A percentile compares a stretch with the other conserved stretches of the same genome.
These are phyloP conservation scores for Micronycteris hirsuta DNA, from an alignment of 2,113 vertebrate species.

Conservation along the genomic window DNA sequence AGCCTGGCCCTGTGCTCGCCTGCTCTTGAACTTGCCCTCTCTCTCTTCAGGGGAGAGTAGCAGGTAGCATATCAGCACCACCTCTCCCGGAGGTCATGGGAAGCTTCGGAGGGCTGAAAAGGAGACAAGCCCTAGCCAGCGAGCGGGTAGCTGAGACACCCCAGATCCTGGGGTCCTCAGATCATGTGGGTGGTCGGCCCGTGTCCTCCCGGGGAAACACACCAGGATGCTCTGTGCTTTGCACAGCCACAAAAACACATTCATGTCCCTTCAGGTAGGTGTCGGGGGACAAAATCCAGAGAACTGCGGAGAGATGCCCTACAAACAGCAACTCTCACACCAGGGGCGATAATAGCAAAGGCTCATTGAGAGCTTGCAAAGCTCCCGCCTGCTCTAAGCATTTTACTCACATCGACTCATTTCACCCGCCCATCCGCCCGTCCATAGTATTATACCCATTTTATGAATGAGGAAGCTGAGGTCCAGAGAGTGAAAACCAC, in stretches of 20 bases:
- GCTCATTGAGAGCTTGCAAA: accelerated
- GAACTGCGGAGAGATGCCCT: not conserved
- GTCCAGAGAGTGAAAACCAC: not conserved
- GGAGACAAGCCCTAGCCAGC: accelerated
- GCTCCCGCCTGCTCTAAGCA: not conserved
- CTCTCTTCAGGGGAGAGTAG: not conserved
- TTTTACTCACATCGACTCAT: not conserved
- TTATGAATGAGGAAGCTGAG: not conserved
- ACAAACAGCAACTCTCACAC: not conserved
- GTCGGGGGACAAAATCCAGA: accelerated
- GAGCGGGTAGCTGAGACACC: not conserved
- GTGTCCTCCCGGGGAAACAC: accelerated
- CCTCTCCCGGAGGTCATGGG: not conserved
- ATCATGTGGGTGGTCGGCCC: not conserved
- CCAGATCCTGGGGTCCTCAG: not conserved
- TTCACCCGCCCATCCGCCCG: accelerated
- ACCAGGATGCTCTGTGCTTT: not conserved
- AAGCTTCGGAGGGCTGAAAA: not conserved
- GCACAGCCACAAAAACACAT: not conserved
- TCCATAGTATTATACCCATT: not conserved
- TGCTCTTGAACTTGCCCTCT: not conserved
- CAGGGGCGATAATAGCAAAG: accelerated
- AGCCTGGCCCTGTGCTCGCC: not conserved
- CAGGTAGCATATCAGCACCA: not conserved
- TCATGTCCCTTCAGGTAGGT: not conserved